Percentiles rank a stretch among this genome's conserved stretches.
These are phyloP conservation scores for Anolis sagrei DNA, from an alignment of 2,113 vertebrate genomes.

Conservation along the genomic window DNA sequence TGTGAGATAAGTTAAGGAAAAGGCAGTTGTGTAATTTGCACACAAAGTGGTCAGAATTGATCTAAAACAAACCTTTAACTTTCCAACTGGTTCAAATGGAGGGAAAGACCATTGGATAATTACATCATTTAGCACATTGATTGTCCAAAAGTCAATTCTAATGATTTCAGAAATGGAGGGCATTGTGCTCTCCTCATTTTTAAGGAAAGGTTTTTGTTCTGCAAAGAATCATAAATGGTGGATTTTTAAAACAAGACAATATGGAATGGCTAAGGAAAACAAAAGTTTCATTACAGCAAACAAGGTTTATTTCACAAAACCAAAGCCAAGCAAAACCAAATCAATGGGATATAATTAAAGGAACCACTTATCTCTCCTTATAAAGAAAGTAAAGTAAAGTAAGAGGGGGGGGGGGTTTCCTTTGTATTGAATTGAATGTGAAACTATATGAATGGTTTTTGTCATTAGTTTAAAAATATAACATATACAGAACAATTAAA, in stretches of 20 bases:
- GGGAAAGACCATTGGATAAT: constrained; percentile 84
- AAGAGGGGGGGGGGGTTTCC: constrained; percentile 52
- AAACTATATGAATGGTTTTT: constrained; percentile 51
- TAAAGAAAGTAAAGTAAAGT: constrained; percentile 65
- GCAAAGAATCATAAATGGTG: constrained; percentile 65
- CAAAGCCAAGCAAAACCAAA: constrained; percentile 66
- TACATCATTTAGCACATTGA: constrained; percentile 92
- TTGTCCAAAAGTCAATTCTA: constrained; percentile 87
- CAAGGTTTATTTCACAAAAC: constrained; percentile 82
- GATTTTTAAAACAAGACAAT: constrained; percentile 78
- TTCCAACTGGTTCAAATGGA: constrained; percentile 89
- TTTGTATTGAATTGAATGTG: constrained; percentile 61
- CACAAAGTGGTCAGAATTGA: constrained; percentile 88
- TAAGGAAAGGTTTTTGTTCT: constrained; percentile 79
- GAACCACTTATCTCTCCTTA: constrained; percentile 70
- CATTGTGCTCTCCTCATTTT: constrained; percentile 82
- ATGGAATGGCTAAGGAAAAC: constrained; percentile 84
- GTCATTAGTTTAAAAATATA: constrained; percentile 23
- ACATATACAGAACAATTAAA: background rate
- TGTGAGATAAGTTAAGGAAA: constrained; percentile 87
- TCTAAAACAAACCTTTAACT: constrained; percentile 90
- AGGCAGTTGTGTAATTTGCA: constrained; percentile 86
- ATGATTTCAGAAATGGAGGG: constrained; percentile 88
- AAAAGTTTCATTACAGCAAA: constrained; percentile 96
- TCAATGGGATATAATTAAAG: constrained; percentile 93